These are phyloP conservation scores for Notoglanidium macrostoma DNA, from an alignment of 2,797 vertebrate species.

Conservation along the genomic window DNA sequence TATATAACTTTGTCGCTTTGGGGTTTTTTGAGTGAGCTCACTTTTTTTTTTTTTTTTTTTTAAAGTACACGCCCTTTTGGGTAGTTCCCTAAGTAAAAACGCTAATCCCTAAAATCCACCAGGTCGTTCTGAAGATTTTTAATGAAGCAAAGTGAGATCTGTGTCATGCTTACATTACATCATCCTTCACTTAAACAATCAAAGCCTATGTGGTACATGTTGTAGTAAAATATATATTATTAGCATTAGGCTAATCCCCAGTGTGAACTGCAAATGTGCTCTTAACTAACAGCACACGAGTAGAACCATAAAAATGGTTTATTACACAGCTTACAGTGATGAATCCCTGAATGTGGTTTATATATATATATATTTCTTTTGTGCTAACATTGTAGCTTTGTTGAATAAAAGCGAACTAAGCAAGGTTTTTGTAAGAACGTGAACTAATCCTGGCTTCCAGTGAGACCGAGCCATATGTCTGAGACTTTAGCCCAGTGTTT, in stretches of 20 bases:
- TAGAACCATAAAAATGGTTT: background rate
- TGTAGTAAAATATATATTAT: background rate
- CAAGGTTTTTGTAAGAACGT: background rate
- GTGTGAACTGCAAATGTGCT: background rate
- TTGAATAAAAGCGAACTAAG: background rate
- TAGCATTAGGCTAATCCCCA: constrained; percentile 8
- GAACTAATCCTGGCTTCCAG: background rate
- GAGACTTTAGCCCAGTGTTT: constrained; percentile 4
- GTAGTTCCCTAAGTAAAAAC: background rate
- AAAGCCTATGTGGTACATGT: background rate
- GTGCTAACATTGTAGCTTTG: background rate
- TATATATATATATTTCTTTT: background rate
- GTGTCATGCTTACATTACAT: constrained; percentile 1
- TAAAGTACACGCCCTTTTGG: background rate
- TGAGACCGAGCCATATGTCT: background rate
- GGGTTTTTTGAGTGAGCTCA: background rate
- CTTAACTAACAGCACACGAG: background rate
- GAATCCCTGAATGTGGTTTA: background rate
- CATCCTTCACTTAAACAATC: background rate
- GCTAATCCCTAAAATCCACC: constrained; percentile 17
- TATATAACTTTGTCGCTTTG: constrained; percentile 24
- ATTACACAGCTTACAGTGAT: background rate
- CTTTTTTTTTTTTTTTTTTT: constrained; percentile 1
- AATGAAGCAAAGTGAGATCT: background rate
- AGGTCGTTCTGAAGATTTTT: background rate